Evolutionary conservation across 2,113 vertebrate genomes (phyloP).

Genomic region (Mustelus asterias): DNA sequence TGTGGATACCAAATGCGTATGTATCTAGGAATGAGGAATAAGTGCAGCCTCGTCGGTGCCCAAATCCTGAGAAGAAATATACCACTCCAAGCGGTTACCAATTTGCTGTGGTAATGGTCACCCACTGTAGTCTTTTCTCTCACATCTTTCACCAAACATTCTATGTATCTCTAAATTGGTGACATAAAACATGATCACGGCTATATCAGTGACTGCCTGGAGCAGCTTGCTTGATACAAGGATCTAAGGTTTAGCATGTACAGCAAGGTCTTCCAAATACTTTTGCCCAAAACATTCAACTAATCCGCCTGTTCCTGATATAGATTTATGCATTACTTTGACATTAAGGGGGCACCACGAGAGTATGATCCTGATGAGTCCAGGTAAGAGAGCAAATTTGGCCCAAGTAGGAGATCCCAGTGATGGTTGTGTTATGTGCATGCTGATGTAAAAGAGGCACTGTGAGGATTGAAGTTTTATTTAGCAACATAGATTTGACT

Average conservation of each 20-base stretch:
- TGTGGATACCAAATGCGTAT: too few relatives aligned
- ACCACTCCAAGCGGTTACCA: background rate
- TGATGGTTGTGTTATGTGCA: background rate
- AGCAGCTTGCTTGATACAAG: background rate
- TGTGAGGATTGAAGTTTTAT: background rate
- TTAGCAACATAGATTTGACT: background rate
- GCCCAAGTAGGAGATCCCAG: background rate
- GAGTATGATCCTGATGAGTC: background rate
- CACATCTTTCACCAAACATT: background rate
- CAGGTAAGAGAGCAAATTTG: background rate
- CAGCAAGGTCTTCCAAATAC: background rate
- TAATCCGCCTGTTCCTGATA: background rate
- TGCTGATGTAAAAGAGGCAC: background rate
- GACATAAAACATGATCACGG: background rate
- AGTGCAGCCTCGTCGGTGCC: background rate
- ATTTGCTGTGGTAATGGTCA: background rate
- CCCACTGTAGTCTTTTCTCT: background rate
- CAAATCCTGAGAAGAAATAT: background rate
- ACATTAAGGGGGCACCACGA: too few relatives aligned
- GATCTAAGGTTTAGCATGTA: too few relatives aligned
- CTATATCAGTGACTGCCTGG: background rate
- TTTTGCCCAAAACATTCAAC: background rate
- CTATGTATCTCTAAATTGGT: background rate
- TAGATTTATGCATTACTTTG: too few relatives aligned
- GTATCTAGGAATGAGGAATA: too few relatives aligned